Evolutionary conservation across 2,113 vertebrate genomes (phyloP), one percentile per base, ranked within the genome.

Genomic region (Chamaea fasciata): DNA sequence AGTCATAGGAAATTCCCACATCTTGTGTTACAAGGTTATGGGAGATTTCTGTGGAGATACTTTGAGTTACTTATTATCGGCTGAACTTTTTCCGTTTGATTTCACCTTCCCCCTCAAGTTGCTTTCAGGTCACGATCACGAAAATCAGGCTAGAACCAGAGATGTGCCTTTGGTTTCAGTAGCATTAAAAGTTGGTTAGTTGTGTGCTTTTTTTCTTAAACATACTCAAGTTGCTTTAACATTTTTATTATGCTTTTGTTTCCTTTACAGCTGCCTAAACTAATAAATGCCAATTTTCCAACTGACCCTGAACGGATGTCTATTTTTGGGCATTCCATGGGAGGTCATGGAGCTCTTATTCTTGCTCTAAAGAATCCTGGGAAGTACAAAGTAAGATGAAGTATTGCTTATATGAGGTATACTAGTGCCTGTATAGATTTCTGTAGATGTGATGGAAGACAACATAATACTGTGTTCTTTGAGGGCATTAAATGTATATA

Each of bases 321-420:
- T 85, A 74, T 99, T 97, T 98, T 97, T 23, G 99, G 99, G 3
- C 98, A 99, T 98, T 99, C 99, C n/a, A 99, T 99, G 98, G 99
- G 99, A 42, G 99, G 98, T 31, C 98, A 98, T 60, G 98, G 98
- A 73, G 98, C 98, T 70, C 98, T 99, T 60, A 98, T 98, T 97
- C 98, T 98, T 92, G 98, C 98, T 91, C 97, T 99, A 94, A 99
- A 98, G 97, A 99, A 99, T 87, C 98, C 99, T 92, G 98, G 99
- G 73, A 99, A 99, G 96, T 99, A 99, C 95, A 99, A 99, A 99
- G 99, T 98, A 98, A 96, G 94, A 69, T 57, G 26, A 27, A 67
- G 4, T 71, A 35, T 2, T 44, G 16, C 7, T 84, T 81, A 19
- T 26, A 7, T 35, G 35, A 63, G 18, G 15, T 59, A 24, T 63